These are phyloP conservation scores for Microdon myrmicae DNA, from an alignment of 2,888 invertebrate genomes.

Conservation along the genomic window DNA sequence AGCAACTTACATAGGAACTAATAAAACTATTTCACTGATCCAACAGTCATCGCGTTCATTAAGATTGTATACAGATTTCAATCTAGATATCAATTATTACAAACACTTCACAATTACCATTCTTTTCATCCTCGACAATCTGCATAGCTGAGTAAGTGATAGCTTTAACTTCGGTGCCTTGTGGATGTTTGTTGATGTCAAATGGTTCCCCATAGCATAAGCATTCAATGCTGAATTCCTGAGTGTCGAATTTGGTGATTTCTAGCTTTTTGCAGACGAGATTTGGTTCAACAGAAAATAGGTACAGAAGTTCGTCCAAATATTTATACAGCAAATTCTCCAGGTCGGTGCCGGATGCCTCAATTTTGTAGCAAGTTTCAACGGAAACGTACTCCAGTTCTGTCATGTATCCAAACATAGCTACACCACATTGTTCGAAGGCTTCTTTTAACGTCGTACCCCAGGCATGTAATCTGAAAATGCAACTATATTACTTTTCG, in stretches of 20 bases:
- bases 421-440: slow-evolving; percentile 93
- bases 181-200: slow-evolving; percentile 90
- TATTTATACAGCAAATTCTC: slow-evolving; percentile 90
- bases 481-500: background rate
- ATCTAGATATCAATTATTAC: slow-evolving; percentile 95
- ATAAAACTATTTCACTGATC: too few species aligned
- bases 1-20: too few species aligned
- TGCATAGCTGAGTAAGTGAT: slow-evolving; percentile 99
- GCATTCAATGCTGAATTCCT: slow-evolving; percentile 83
- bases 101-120: slow-evolving; percentile 85
- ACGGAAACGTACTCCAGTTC: slow-evolving; percentile 87
- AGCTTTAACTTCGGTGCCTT: slow-evolving; percentile 98
- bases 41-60: too few species aligned
- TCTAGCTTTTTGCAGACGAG: slow-evolving; percentile 87
- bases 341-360: slow-evolving; percentile 90
- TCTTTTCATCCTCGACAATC: slow-evolving; percentile 77
- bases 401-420: slow-evolving; percentile 99
- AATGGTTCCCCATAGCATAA: slow-evolving; percentile 94
- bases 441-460: slow-evolving; percentile 87
- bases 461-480: slow-evolving; percentile 87
- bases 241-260: slow-evolving; percentile 86
- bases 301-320: slow-evolving; percentile 91
- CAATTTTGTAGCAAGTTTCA: slow-evolving; percentile 80
- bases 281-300: slow-evolving; percentile 92
- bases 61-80: too few species aligned